Percentiles rank a stretch among this genome's conserved stretches.
Conservation (phyloP, 2,797 vertebrate genomes). For the Syngnathus acus region DNA sequence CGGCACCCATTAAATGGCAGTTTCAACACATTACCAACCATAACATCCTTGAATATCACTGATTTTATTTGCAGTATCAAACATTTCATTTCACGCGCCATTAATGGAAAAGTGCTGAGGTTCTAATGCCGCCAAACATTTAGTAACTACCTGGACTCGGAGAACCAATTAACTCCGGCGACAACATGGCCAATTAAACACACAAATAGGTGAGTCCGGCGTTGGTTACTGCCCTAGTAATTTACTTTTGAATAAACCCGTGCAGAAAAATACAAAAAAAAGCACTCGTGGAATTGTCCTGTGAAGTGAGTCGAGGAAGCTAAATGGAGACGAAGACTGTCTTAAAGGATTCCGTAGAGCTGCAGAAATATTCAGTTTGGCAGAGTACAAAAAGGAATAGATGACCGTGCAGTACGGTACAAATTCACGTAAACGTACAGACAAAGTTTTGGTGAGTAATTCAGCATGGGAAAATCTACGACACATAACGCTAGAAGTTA, state of each 20-base stretch:
- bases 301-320: slow-evolving; percentile 24
- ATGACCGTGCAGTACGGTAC: background rate
- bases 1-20: slow-evolving; percentile 99
- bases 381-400: background rate
- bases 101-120: slow-evolving; percentile 99
- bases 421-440: no score
- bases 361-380: no score
- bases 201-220: slow-evolving; percentile 96
- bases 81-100: slow-evolving; percentile 99
- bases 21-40: slow-evolving; percentile 99
- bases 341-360: background rate
- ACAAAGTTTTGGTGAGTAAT: no score
- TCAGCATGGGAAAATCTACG: no score
- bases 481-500: no score
- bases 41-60: slow-evolving; percentile 99
- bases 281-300: slow-evolving; percentile 48
- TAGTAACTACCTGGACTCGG: slow-evolving; percentile 99
- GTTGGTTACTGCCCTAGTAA: slow-evolving; percentile 76
- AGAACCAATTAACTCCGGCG: slow-evolving; percentile 99
- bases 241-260: slow-evolving; percentile 64
- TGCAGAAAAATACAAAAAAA: slow-evolving; percentile 62
- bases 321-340: background rate
- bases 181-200: slow-evolving; percentile 99
- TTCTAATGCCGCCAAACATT: slow-evolving; percentile 99
- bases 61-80: slow-evolving; percentile 99